Percentiles rank a stretch among this genome's conserved stretches.
These are phyloP conservation scores for Perdita meconis DNA, from an alignment of 2,888 invertebrate species.

Conservation along the genomic window DNA sequence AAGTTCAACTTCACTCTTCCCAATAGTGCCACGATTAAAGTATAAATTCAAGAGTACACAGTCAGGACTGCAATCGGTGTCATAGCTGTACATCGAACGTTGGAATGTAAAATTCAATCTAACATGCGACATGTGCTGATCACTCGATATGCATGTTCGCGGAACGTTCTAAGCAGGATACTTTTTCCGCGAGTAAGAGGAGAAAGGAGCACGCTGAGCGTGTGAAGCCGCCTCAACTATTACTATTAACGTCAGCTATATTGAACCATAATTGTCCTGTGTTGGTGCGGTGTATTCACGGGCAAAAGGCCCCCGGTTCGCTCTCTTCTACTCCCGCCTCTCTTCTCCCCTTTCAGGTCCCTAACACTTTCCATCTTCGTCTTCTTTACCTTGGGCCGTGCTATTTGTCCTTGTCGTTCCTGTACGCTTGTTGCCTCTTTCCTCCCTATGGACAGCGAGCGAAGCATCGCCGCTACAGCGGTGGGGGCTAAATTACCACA, in stretches of 20 bases:
- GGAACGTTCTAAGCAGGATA: not conserved
- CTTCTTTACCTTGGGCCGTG: slow-evolving; percentile 28
- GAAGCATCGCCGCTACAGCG: slow-evolving; percentile 64
- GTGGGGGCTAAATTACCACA: slow-evolving; percentile 83
- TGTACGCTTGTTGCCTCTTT: slow-evolving; percentile 55
- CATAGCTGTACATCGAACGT: not conserved
- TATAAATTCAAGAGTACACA: slow-evolving; percentile 6
- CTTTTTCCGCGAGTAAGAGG: not conserved
- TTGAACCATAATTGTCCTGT: slow-evolving; percentile 79
- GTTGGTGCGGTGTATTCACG: slow-evolving; percentile 73
- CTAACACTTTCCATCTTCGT: slow-evolving; percentile 54
- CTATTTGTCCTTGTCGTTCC: slow-evolving; percentile 38
- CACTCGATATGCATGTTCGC: not conserved
- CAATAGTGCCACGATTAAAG: slow-evolving; percentile 1
- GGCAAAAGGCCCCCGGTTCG: slow-evolving; percentile 68
- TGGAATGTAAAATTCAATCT: slow-evolving; percentile 10
- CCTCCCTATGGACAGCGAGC: slow-evolving; percentile 64
- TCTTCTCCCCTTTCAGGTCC: slow-evolving; percentile 50
- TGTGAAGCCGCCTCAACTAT: slow-evolving; percentile 70
- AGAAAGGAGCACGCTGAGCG: slow-evolving; percentile 47
- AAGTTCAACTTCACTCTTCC: slow-evolving; percentile 6
- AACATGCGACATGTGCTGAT: slow-evolving; percentile 3
- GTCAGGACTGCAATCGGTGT: slow-evolving; percentile 4
- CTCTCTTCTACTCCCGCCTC: slow-evolving; percentile 48
- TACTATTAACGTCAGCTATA: slow-evolving; percentile 75